Conservation (phyloP, 2,888 invertebrate species). For the Nemurella pictetii region DNA sequence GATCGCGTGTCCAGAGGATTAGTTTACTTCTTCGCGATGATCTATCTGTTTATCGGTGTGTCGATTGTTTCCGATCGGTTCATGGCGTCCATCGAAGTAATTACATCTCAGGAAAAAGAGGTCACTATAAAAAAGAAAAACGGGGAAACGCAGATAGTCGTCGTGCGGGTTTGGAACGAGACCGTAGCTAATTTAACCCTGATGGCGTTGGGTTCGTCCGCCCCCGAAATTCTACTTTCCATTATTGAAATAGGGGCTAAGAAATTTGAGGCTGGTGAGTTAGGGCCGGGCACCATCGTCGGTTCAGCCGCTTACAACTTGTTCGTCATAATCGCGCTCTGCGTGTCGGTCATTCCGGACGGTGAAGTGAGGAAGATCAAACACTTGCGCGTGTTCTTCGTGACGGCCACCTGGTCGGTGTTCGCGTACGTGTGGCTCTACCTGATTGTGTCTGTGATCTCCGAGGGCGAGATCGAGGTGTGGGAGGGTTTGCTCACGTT, state of each 20-base stretch:
- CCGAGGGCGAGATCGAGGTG: conserved; percentile 87
- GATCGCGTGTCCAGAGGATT: conserved; percentile 84
- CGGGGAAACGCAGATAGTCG: conserved; percentile 84
- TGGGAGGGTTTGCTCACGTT: conserved; percentile 98
- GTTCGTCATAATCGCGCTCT: conserved; percentile 96
- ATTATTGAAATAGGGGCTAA: conserved; percentile 97
- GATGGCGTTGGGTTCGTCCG: conserved; percentile 98
- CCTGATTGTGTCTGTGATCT: conserved; percentile 85
- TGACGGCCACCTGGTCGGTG: conserved; percentile 96
- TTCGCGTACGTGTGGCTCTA: conserved; percentile 99
- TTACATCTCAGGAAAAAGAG: conserved; percentile 96
- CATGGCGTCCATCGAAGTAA: conserved; percentile 99
- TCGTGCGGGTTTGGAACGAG: conserved; percentile 98
- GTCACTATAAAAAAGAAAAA: conserved; percentile 87
- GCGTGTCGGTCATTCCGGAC: conserved; percentile 86
- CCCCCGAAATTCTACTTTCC: conserved; percentile 96
- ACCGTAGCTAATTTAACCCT: conserved; percentile 97
- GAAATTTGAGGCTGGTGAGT: conserved; percentile 92
- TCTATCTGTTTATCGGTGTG: conserved; percentile 97
- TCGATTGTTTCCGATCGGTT: conserved; percentile 98
- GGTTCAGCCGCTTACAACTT: conserved; percentile 98
- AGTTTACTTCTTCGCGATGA: conserved; percentile 85
- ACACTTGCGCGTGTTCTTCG: conserved; percentile 95
- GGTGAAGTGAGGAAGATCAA: conserved; percentile 92
- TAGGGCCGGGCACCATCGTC: conserved; percentile 98